Evolutionary conservation across 1,140 invertebrate genomes (phyloP).

Genomic region (Micrasema longulum): DNA sequence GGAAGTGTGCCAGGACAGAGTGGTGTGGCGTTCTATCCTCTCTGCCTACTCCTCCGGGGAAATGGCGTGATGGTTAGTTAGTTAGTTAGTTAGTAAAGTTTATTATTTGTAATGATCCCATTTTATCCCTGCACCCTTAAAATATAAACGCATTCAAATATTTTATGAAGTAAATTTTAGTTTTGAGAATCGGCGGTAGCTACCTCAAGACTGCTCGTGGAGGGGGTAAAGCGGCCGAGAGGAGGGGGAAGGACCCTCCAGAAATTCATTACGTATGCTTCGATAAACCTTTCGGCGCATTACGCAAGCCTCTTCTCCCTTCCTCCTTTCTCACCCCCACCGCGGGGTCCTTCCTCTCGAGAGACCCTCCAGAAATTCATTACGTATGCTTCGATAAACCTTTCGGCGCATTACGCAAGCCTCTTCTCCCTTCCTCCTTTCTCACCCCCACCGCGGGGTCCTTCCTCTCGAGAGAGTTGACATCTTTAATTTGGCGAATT

Average conservation of each 20-base stretch:
- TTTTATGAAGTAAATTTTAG: not conserved
- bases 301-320: slow-evolving; percentile 38
- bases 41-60: too few species aligned
- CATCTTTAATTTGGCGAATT: not conserved
- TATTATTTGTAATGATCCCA: too few species aligned
- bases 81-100: too few species aligned
- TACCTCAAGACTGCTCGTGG: slow-evolving; percentile 7
- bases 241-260: slow-evolving; percentile 34
- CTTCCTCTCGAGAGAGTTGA: not conserved
- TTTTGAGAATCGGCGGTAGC: slow-evolving; percentile 5
- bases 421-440: not conserved
- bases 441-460: not conserved
- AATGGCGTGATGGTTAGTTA: too few species aligned
- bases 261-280: slow-evolving; percentile 55
- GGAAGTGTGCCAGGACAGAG: too few species aligned
- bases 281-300: slow-evolving; percentile 52
- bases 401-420: slow-evolving; percentile 50
- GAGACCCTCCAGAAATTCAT: slow-evolving; percentile 51
- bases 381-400: slow-evolving; percentile 54
- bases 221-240: slow-evolving; percentile 14
- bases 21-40: too few species aligned
- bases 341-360: slow-evolving; percentile 14
- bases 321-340: not conserved
- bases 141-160: too few species aligned
- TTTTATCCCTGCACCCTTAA: too few species aligned